These are phyloP conservation scores for Mastomys natalensis DNA, from an alignment of 2,113 vertebrate genomes.

Conservation along the genomic window DNA sequence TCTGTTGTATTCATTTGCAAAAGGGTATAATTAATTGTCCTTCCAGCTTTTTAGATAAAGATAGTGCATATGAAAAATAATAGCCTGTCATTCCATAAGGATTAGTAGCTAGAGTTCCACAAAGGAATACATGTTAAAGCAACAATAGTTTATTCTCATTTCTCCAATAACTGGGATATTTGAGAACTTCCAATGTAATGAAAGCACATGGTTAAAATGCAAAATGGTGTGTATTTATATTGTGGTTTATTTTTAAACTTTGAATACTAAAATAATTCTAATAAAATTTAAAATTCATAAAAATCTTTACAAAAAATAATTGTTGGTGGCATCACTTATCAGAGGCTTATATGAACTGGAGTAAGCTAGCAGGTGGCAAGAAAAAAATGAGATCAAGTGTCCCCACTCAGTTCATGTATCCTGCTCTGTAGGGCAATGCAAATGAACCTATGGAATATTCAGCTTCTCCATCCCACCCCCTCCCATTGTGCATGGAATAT, in stretches of 20 bases:
- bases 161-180: slow-evolving; percentile 65
- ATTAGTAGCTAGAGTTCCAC: slow-evolving; percentile 81
- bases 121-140: slow-evolving; percentile 83
- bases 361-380: background rate
- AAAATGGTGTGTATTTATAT: slow-evolving; percentile 44
- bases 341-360: background rate
- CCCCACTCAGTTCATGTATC: background rate
- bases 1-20: slow-evolving; percentile 85
- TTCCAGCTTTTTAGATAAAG: slow-evolving; percentile 84
- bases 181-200: slow-evolving; percentile 60
- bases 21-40: slow-evolving; percentile 92
- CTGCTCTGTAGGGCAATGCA: background rate
- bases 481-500: slow-evolving; percentile 32
- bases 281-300: background rate
- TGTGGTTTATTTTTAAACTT: slow-evolving; percentile 66
- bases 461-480: background rate
- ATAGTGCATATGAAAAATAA: slow-evolving; percentile 88
- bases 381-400: background rate
- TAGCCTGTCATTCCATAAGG: slow-evolving; percentile 86
- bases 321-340: background rate
- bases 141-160: slow-evolving; percentile 77
- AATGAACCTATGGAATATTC: background rate
- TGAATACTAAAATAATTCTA: slow-evolving; percentile 19
- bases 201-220: slow-evolving; percentile 70
- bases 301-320: background rate